These are phyloP conservation scores for Thymelicus sylvestris DNA, from an alignment of 2,888 invertebrate species.

Conservation along the genomic window DNA sequence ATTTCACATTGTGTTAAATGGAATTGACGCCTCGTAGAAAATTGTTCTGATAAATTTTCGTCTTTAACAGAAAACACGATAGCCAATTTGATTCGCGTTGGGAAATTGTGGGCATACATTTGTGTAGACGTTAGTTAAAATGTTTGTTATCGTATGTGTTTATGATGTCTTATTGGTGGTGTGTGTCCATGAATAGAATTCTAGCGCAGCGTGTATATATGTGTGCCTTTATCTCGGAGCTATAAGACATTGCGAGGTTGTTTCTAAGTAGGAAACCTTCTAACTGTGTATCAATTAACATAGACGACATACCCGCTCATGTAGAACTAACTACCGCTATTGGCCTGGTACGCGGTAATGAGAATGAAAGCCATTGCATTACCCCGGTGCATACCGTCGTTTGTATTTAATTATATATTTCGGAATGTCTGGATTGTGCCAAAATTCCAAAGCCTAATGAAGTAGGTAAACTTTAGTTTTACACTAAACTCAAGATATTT, in stretches of 20 bases:
- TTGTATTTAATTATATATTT: background rate
- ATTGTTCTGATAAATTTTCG: background rate
- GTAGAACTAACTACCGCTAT: slow-evolving; percentile 28
- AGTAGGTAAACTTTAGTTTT: too few species aligned
- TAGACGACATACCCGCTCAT: slow-evolving; percentile 20
- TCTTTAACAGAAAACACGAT: too few species aligned
- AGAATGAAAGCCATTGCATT: slow-evolving; percentile 11
- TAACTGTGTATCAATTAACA: slow-evolving; percentile 30
- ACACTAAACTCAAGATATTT: too few species aligned
- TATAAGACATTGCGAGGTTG: background rate
- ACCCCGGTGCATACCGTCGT: slow-evolving; percentile 6
- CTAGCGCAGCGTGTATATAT: too few species aligned
- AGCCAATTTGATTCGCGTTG: too few species aligned
- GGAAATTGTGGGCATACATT: too few species aligned
- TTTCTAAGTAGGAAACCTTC: slow-evolving; percentile 19
- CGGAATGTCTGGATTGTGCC: background rate
- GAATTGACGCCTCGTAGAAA: background rate
- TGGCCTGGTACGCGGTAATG: slow-evolving; percentile 16
- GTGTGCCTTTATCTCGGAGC: too few species aligned
- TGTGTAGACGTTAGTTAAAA: too few species aligned
- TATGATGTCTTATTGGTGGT: too few species aligned
- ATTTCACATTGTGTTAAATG: background rate
- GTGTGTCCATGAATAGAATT: too few species aligned
- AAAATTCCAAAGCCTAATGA: too few species aligned
- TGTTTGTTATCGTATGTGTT: too few species aligned